Evolutionary conservation across 2,888 invertebrate species (phyloP).

Genomic region (Eumerus sabulonum): DNA sequence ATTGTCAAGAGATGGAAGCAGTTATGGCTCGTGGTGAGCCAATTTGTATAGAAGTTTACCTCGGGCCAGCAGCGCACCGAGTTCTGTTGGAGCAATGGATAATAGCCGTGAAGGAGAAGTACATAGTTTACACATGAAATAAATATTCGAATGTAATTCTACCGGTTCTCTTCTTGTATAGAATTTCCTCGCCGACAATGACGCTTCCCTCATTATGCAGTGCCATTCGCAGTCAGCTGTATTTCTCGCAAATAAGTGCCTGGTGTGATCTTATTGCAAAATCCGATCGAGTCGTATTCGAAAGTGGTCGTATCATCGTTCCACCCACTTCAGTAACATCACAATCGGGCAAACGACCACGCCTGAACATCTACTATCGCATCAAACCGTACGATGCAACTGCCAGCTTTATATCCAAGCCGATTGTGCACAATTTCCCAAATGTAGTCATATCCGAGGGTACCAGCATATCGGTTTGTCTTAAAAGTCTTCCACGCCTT

Average conservation of each 20-base stretch:
- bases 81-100: conserved; percentile 79
- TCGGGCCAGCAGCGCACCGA: conserved; percentile 78
- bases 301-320: conserved; percentile 78
- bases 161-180: background rate
- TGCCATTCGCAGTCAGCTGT: conserved; percentile 95
- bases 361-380: conserved; percentile 78
- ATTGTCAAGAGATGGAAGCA: conserved; percentile 78
- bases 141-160: background rate
- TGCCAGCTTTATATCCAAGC: conserved; percentile 77
- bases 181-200: conserved; percentile 81
- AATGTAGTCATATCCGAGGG: conserved; percentile 77
- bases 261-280: conserved; percentile 83
- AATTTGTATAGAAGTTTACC: conserved; percentile 78
- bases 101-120: conserved; percentile 77
- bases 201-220: conserved; percentile 88
- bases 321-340: conserved; percentile 76
- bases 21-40: conserved; percentile 77
- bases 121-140: conserved; percentile 3
- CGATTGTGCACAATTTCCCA: conserved; percentile 78
- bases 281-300: conserved; percentile 76
- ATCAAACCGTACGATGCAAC: conserved; percentile 76
- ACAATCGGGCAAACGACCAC: conserved; percentile 72
- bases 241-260: conserved; percentile 97
- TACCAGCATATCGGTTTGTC: conserved; percentile 79
- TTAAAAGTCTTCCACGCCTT: conserved; percentile 87